Evolutionary conservation across 2,113 vertebrate genomes (phyloP).

Genomic region (Lates calcarifer): DNA sequence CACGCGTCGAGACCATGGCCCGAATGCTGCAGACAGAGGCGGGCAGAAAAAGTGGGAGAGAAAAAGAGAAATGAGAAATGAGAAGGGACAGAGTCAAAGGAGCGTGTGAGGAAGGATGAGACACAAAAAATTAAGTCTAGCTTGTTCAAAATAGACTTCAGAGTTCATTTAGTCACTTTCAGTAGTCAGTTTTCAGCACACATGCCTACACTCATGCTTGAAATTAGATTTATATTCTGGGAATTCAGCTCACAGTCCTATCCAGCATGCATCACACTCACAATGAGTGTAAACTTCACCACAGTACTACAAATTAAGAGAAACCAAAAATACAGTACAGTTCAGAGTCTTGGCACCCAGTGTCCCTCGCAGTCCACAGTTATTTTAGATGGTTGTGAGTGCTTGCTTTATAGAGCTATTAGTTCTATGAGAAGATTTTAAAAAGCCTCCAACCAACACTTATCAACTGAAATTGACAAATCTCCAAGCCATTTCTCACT

Average conservation of each 20-base stretch:
- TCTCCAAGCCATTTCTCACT: not conserved
- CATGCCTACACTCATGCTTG: not conserved
- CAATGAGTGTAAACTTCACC: not conserved
- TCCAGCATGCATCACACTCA: not conserved
- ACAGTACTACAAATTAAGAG: not conserved
- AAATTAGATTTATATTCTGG: not conserved
- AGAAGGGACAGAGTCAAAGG: not conserved
- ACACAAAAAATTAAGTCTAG: constrained; percentile 17
- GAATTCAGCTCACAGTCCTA: not conserved
- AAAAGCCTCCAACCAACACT: not conserved
- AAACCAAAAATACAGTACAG: not conserved
- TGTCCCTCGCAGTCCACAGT: not conserved
- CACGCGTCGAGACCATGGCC: constrained; percentile 62
- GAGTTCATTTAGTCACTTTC: constrained; percentile 36
- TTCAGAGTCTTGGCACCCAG: not conserved
- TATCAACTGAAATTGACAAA: not conserved
- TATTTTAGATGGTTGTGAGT: constrained; percentile 1
- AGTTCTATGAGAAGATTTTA: not conserved
- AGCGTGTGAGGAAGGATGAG: not conserved
- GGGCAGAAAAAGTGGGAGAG: not conserved
- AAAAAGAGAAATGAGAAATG: not conserved
- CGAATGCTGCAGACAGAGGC: constrained; percentile 55
- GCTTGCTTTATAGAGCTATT: not conserved
- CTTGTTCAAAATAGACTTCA: constrained; percentile 1
- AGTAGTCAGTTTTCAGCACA: not conserved